Percentiles rank a stretch among this genome's conserved stretches.
Evolutionary conservation across 2,888 invertebrate genomes (phyloP).

Genomic region (Drosophila glabriapex): DNA sequence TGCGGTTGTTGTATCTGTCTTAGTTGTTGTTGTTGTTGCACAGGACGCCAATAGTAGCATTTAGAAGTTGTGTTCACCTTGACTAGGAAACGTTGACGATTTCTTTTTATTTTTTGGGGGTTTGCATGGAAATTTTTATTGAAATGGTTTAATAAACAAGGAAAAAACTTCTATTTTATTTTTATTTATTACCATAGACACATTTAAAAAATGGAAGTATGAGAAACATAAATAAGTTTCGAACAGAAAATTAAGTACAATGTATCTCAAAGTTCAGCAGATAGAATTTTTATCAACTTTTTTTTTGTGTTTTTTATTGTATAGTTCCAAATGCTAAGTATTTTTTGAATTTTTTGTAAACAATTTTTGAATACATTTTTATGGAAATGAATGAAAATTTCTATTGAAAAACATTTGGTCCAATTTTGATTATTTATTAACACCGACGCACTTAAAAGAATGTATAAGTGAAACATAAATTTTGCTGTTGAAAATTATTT

Average conservation of each 20-base stretch:
- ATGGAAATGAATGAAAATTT: constrained; percentile 1
- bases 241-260: not conserved
- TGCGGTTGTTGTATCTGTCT: constrained; percentile 27
- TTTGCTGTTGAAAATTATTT: not conserved
- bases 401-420: constrained; percentile 3
- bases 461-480: constrained; percentile 12
- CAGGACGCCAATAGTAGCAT: constrained; percentile 67
- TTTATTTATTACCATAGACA: constrained; percentile 13
- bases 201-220: constrained; percentile 12
- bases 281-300: constrained; percentile 17
- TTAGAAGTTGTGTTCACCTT: constrained; percentile 59
- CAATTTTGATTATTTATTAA: not conserved
- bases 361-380: constrained; percentile 27
- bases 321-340: constrained; percentile 18
- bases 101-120: constrained; percentile 29
- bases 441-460: constrained; percentile 14
- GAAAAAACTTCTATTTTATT: not conserved
- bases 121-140: constrained; percentile 14
- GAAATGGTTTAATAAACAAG: constrained; percentile 15
- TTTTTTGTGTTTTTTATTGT: constrained; percentile 20
- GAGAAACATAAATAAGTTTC: constrained; percentile 10
- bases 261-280: constrained; percentile 1
- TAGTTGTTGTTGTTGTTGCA: constrained; percentile 37
- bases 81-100: constrained; percentile 52
- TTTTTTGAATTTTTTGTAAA: constrained; percentile 13